These are phyloP conservation scores for Natrix natrix DNA, from an alignment of 2,797 vertebrate genomes.

Conservation along the genomic window DNA sequence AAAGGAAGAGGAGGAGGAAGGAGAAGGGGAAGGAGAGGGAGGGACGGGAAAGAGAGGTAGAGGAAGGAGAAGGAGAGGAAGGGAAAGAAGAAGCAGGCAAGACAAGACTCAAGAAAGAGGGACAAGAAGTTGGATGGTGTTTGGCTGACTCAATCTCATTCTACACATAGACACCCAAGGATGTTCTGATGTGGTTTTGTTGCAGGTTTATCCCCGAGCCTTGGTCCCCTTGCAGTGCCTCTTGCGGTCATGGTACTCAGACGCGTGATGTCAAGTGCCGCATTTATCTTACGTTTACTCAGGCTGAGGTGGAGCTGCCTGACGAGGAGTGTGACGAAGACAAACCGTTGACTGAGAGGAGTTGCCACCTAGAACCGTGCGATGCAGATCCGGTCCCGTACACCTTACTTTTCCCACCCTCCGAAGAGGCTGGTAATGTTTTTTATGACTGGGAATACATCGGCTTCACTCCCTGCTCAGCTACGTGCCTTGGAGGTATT, in stretches of 20 bases:
- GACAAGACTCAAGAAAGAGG: background rate
- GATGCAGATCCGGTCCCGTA: conserved; percentile 46
- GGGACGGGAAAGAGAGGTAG: too few species aligned
- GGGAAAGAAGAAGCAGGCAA: background rate
- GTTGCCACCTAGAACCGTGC: conserved; percentile 76
- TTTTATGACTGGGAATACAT: conserved; percentile 85
- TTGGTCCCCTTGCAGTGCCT: conserved; percentile 86
- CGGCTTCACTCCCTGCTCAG: conserved; percentile 84
- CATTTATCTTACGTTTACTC: conserved; percentile 84
- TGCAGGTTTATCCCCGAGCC: conserved; percentile 85
- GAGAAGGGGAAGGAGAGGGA: too few species aligned
- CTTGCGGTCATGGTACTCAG: conserved; percentile 82
- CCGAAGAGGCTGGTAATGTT: conserved; percentile 48
- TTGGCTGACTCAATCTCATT: background rate
- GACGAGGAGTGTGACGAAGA: conserved; percentile 84
- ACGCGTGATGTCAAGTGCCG: conserved; percentile 81
- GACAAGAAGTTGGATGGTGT: background rate
- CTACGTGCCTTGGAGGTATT: conserved; percentile 83
- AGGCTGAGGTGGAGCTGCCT: conserved; percentile 85
- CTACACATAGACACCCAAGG: background rate
- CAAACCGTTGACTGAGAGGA: conserved; percentile 69
- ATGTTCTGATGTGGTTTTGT: conserved; percentile 4
- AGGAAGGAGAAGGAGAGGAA: too few species aligned
- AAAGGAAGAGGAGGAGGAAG: too few species aligned
- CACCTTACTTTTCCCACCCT: conserved; percentile 28